Conservation (phyloP, 2,113 vertebrate species). For the Tragulus kanchil region DNA sequence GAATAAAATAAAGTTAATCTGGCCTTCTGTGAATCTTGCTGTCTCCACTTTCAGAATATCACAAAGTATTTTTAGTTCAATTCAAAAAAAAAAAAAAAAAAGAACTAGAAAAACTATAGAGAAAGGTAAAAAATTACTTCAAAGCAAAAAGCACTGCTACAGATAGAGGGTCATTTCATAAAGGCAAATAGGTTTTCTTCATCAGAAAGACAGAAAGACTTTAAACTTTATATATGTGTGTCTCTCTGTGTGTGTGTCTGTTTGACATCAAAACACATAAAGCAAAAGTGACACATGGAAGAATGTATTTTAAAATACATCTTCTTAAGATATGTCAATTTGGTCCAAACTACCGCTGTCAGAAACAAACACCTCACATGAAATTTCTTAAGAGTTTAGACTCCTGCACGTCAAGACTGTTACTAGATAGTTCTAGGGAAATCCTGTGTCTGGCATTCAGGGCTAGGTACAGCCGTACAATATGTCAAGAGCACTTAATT, state of each 20-base stretch:
- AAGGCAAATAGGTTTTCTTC: neutral
- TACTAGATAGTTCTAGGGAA: neutral
- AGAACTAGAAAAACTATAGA: neutral
- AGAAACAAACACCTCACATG: neutral
- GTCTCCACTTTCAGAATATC: neutral
- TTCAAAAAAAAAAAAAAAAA: slow-evolving; percentile 2
- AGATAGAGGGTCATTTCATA: neutral
- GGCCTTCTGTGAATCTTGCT: neutral
- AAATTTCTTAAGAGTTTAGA: neutral
- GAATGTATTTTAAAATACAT: neutral
- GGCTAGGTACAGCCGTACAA: neutral
- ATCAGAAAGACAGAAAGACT: neutral
- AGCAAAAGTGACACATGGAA: neutral
- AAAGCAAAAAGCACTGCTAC: neutral
- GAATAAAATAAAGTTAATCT: neutral
- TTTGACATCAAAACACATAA: neutral
- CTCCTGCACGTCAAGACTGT: neutral
- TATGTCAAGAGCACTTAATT: neutral
- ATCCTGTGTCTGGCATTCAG: neutral
- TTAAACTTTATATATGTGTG: neutral
- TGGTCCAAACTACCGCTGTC: neutral
- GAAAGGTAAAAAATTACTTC: neutral
- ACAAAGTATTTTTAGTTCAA: neutral
- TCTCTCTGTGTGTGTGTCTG: neutral
- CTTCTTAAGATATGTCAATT: neutral